Evolutionary conservation across 2,113 vertebrate species (phyloP).

Genomic region (Cyphomyrus discorhynchus): DNA sequence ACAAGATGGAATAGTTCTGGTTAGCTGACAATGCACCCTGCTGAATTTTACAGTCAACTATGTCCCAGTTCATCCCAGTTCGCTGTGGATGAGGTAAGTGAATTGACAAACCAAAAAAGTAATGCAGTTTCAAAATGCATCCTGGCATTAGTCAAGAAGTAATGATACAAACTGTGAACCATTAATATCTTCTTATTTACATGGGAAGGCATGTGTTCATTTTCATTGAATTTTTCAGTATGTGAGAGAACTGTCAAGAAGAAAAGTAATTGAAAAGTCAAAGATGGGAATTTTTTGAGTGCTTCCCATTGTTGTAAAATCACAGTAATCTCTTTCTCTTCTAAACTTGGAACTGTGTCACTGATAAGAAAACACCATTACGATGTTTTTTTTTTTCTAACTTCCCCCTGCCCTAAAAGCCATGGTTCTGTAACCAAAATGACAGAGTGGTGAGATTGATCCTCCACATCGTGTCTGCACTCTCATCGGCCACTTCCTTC

Average conservation of each 20-base stretch:
- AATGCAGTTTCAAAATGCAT: neutral
- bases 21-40: neutral
- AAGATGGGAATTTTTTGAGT: neutral
- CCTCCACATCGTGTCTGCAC: neutral
- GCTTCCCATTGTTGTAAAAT: neutral
- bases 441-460: neutral
- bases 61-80: neutral
- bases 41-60: neutral
- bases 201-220: neutral
- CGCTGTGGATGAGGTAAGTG: neutral
- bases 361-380: neutral
- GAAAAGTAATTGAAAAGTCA: neutral
- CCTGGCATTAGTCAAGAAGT: neutral
- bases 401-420: neutral
- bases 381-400: neutral
- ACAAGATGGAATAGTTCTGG: neutral
- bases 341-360: neutral
- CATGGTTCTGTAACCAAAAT: neutral
- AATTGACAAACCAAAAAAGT: neutral
- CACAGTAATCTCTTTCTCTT: neutral
- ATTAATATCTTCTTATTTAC: neutral
- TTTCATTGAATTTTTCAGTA: neutral
- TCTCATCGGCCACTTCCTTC: neutral
- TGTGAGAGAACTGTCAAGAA: neutral
- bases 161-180: neutral